phyloP scores from a whole-genome alignment of 2,888 invertebrate genomes.

The Cephus runcator region DNA sequence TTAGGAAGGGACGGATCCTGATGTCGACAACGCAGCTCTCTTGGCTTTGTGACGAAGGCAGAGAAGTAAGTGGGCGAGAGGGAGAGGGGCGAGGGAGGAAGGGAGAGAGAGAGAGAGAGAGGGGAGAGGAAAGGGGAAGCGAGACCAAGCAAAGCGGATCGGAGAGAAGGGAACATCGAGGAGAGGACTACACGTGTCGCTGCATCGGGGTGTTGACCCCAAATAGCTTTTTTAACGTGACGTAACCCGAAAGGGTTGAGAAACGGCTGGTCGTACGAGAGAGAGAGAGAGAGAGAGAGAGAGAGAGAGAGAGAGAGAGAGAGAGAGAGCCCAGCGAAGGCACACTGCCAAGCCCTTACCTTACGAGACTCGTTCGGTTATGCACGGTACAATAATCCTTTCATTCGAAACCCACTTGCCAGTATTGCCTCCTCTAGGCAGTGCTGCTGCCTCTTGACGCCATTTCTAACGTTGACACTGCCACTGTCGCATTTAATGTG shows the following conservation, averaged over 20 bases:
- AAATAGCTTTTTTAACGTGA: slow-evolving; percentile 61
- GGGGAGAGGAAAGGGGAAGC: background rate
- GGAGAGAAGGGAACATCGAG: background rate
- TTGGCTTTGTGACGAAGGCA: too few species aligned
- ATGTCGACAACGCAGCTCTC: too few species aligned
- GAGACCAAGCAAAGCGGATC: background rate
- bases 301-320: background rate
- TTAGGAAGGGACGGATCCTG: too few species aligned
- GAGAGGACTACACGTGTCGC: slow-evolving; percentile 65
- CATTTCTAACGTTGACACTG: too few species aligned
- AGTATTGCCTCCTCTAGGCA: background rate
- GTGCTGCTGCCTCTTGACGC: too few species aligned
- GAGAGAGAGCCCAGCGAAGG: background rate
- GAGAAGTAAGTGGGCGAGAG: background rate
- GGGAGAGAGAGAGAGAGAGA: background rate
- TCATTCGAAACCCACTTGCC: slow-evolving; percentile 45
- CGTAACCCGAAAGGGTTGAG: slow-evolving; percentile 62
- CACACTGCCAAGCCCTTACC: slow-evolving; percentile 1
- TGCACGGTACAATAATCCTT: slow-evolving; percentile 50
- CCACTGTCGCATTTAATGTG: too few species aligned
- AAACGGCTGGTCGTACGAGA: slow-evolving; percentile 38
- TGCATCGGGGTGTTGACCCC: slow-evolving; percentile 71
- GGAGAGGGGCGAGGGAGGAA: background rate
- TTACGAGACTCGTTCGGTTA: slow-evolving; percentile 35
- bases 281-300: too few species aligned